Evolutionary conservation across 2,888 invertebrate genomes (phyloP), one percentile per base, ranked within the genome.

Genomic region (Sylvicola fuscatus): DNA sequence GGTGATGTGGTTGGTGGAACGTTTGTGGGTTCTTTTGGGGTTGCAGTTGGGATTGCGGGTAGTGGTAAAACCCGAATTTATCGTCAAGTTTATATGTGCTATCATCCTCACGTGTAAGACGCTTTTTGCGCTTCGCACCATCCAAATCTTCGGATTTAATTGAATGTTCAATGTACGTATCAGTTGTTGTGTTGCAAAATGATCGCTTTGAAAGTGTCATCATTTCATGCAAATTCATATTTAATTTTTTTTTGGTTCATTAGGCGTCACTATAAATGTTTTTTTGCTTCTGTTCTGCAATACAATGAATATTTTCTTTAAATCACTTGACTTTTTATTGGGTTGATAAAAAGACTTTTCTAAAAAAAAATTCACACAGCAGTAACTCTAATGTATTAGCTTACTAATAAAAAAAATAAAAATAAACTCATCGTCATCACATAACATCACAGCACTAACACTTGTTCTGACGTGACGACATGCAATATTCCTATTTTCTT

Each of bases 151-250:
- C 52, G 39, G 17, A 27, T 29, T 26, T 34, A 37, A 37, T 39
- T 27, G 35, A 47, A 45, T 52, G 52, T 41, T 28, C 16, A 33
- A 51, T 51, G 11, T 36, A 35, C 26, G 39, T 35, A 43, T 58
- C 58, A 50, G 56, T 58, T 42, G 53, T 47, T 33, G 21, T 21
- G 8, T 21, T 21, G 8, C 21, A 21, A 21, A 58, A 48, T 39
- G 58, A 58, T 42, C 58, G 52, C 46, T 58, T 58, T 15, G 57
- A 51, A 42, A 58, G 44, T 44, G 58, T 58, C 58, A 58, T 58
- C 38, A 21, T 21, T 21, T 21, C 21, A 8, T 21, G 21, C 8
- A 21, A 45, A 47, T 42, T 41, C 43, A 42, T 41, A 38, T 39
- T 41, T 42, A 42, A 40, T 42, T 39, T 41, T 39, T 33, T 21